phyloP scores from a whole-genome alignment of 2,113 vertebrate species.

The Ariopsis seemanni region DNA sequence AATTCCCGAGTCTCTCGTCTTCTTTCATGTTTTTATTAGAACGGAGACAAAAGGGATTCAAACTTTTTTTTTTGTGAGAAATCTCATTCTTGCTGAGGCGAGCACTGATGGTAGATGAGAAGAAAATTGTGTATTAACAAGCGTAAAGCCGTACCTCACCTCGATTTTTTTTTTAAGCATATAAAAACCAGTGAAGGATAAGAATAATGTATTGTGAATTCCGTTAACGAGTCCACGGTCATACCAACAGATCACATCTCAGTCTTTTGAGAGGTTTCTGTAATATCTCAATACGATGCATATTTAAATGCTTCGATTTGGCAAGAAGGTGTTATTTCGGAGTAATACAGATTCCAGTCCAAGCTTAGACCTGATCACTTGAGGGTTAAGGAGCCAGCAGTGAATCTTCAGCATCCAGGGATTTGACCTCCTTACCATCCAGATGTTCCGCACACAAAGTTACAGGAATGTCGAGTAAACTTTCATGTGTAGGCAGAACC shows the following conservation, averaged over 20 bases:
- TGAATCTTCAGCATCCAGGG: background rate
- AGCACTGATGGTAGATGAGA: background rate
- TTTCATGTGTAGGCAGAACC: constrained; percentile 2
- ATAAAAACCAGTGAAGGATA: background rate
- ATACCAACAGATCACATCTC: background rate
- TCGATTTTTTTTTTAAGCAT: background rate
- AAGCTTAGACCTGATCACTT: background rate
- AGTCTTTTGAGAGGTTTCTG: background rate
- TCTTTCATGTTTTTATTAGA: background rate
- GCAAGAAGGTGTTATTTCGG: background rate
- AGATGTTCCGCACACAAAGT: background rate
- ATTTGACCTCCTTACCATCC: background rate
- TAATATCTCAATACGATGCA: background rate
- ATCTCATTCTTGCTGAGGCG: background rate
- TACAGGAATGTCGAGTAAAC: background rate
- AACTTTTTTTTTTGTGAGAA: background rate
- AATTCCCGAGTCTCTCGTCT: background rate
- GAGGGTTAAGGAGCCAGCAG: background rate
- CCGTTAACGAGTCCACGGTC: background rate
- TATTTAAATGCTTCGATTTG: no score
- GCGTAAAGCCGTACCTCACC: background rate
- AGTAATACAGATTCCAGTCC: background rate
- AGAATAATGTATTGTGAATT: background rate
- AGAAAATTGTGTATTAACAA: background rate
- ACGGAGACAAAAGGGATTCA: background rate